Evolutionary conservation across 2,888 invertebrate genomes (phyloP), one percentile per base, ranked within the genome.

Genomic region (Panorpa germanica): DNA sequence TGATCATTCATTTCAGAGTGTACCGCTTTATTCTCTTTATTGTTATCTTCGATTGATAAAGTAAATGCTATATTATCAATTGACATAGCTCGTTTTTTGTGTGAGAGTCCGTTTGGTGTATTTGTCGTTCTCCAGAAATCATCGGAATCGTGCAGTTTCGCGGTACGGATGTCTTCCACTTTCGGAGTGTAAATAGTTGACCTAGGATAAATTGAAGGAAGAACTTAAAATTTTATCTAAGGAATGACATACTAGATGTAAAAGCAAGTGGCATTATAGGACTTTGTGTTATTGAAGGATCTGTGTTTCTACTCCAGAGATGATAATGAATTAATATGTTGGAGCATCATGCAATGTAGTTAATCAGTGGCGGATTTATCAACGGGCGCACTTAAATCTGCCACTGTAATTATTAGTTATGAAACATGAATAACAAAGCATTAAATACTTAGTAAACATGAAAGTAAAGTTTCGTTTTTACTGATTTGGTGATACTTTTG

Each of bases 171-270:
- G 46, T 73, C 73, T 41, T 64, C 64, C 14, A 71, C 64, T 50
- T 69, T 70, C 2, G 76, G 75, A 8, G 75, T 75, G 50, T 76
- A 76, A 33, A 76, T 53, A 14, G 70, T 65, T 45, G 70, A 63
- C 48, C 75, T 70, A 53, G 9, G 40, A 45, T 28, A 18, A 32
- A 31, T 20, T 17, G 30, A 11, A 10, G 11, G 24, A 22, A 12
- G 16, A 28, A 29, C 18, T 20, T 18, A 47, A 48, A 35, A 13
- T 16, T 12, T 28, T 21, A 26, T 25, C 17, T 29, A 24, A 34
- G 34, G 34, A 11, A n/a, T 30, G 15, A 28, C 14, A 11, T 28
- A 22, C 3, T 12, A 7, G 8, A 25, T 29, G 33, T 38, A 27
- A 14, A 16, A 14, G 16, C 8, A 16, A 10, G 13, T 12, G 5